These are phyloP conservation scores for Pachliopta kotzebuea DNA, from an alignment of 2,888 invertebrate species.

Conservation along the genomic window DNA sequence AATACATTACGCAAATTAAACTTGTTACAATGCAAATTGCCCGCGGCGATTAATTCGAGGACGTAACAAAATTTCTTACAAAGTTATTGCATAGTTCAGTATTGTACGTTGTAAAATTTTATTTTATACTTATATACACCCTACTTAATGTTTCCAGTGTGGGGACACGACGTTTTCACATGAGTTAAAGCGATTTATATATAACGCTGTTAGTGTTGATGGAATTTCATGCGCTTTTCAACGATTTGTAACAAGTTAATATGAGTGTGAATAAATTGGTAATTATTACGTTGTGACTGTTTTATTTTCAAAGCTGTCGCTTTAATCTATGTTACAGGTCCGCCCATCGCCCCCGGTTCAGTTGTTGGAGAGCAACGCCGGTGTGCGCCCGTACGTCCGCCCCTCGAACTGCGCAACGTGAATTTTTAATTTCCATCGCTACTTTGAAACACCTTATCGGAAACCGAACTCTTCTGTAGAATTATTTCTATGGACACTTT, in stretches of 20 bases:
- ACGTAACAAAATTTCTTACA: not conserved
- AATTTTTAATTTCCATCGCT: constrained; percentile 63
- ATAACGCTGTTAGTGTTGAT: too few relatives aligned
- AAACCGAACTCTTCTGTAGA: constrained; percentile 4
- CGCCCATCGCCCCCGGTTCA: constrained; percentile 39
- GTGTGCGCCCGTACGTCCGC: constrained; percentile 20
- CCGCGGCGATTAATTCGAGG: constrained; percentile 1
- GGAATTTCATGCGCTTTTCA: not conserved
- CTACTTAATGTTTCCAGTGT: too few relatives aligned
- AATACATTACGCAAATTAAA: constrained; percentile 9
- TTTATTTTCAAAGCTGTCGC: constrained; percentile 27
- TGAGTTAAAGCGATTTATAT: too few relatives aligned
- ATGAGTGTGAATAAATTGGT: constrained; percentile 25
- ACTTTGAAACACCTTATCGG: constrained; percentile 17
- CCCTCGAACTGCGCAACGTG: constrained; percentile 40
- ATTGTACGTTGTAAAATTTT: not conserved
- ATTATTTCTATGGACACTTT: not conserved
- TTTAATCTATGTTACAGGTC: constrained; percentile 37
- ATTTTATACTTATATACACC: too few relatives aligned
- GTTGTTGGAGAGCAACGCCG: constrained; percentile 29
- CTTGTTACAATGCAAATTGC: constrained; percentile 20
- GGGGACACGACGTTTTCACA: too few relatives aligned
- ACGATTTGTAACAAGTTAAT: not conserved
- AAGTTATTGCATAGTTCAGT: not conserved
- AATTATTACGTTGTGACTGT: constrained; percentile 26